Conservation (phyloP, 1,140 invertebrate species). For the Dendroctonus valens region DNA sequence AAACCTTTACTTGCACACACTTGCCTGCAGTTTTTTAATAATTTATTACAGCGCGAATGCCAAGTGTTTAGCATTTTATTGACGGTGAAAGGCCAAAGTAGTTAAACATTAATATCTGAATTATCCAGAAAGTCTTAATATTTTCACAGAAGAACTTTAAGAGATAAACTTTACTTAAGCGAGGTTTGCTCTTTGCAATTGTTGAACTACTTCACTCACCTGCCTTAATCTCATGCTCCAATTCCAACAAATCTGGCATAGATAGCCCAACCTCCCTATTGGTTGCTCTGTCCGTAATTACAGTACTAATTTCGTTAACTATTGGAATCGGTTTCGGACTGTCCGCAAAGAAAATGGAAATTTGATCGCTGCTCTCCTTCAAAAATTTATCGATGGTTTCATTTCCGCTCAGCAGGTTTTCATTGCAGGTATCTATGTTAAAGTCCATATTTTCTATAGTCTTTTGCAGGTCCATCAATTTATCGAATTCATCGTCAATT, state of each 20-base stretch:
- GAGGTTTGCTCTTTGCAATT: too few relatives aligned
- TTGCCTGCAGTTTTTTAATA: too few relatives aligned
- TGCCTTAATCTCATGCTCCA: conserved; percentile 29
- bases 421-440: conserved; percentile 28
- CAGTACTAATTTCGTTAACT: not conserved
- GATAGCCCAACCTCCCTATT: conserved; percentile 43
- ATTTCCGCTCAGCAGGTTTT: conserved; percentile 27
- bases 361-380: conserved; percentile 32
- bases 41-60: too few relatives aligned
- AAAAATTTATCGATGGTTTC: conserved; percentile 33
- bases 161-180: too few relatives aligned
- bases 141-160: too few relatives aligned
- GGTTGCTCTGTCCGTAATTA: conserved; percentile 4
- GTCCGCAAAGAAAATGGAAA: conserved; percentile 15
- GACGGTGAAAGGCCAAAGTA: too few relatives aligned
- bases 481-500: conserved; percentile 21
- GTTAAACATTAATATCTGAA: too few relatives aligned
- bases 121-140: too few relatives aligned
- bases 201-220: conserved; percentile 9
- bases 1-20: too few relatives aligned
- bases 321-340: conserved; percentile 11
- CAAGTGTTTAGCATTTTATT: too few relatives aligned
- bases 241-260: conserved; percentile 44
- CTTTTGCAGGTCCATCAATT: conserved; percentile 30
- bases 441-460: conserved; percentile 38